phyloP scores from a whole-genome alignment of 1,140 invertebrate genomes.

The Onthophagus taurus region DNA sequence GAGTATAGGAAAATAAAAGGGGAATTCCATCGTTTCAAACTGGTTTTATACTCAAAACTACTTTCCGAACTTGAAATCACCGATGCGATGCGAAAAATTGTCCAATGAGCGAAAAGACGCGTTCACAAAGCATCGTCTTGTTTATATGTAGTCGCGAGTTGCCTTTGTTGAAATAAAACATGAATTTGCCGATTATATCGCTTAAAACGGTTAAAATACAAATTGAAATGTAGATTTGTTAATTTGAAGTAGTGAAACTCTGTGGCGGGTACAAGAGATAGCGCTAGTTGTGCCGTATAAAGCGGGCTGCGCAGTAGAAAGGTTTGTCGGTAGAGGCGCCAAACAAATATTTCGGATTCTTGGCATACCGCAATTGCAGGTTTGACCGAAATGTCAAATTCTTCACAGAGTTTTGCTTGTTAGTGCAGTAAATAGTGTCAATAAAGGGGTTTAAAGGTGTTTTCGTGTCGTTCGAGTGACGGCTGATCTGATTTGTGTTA shows the following conservation, averaged over 20 bases:
- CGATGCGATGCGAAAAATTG: constrained; percentile 13
- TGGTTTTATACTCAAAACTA: neutral
- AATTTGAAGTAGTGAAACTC: neutral
- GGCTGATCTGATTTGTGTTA: no score
- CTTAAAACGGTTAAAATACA: neutral
- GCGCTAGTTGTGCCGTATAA: constrained; percentile 15
- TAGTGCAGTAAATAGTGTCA: constrained; percentile 28
- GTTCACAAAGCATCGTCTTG: neutral
- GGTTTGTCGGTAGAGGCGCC: constrained; percentile 33
- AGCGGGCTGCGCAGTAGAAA: constrained; percentile 21
- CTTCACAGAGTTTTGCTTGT: constrained; percentile 37
- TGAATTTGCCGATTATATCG: neutral
- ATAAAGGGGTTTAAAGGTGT: constrained; percentile 22
- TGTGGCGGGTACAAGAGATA: neutral
- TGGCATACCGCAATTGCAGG: constrained; percentile 36
- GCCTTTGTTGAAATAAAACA: neutral
- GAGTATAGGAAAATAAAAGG: neutral
- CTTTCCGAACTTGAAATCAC: constrained; percentile 14
- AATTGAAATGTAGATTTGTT: neutral
- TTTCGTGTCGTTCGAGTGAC: no score
- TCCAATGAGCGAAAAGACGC: constrained; percentile 7
- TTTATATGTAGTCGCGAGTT: neutral
- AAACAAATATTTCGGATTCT: constrained; percentile 39
- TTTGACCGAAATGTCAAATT: constrained; percentile 42
- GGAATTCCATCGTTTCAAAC: neutral